Percentiles rank a stretch among this genome's conserved stretches.
Evolutionary conservation across 2,113 vertebrate genomes (phyloP).

Genomic region (Xiphophorus couchianus): DNA sequence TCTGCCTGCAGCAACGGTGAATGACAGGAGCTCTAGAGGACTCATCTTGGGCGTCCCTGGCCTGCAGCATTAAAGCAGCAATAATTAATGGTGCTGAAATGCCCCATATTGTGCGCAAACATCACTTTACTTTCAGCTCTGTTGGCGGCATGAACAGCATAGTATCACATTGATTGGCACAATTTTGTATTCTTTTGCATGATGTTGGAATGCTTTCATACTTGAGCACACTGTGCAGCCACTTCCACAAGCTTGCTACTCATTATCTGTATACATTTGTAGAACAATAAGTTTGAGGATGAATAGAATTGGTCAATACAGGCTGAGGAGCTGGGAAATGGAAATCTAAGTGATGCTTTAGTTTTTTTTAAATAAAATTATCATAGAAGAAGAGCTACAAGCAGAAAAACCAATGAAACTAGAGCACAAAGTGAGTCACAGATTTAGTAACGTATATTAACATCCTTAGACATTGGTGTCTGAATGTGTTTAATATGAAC

Average conservation of each 20-base stretch:
- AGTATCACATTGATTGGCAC: constrained; percentile 9
- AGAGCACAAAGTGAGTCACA: constrained; percentile 27
- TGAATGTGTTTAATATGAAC: constrained; percentile 7
- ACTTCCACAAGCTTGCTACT: constrained; percentile 42
- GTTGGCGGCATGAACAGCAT: not conserved
- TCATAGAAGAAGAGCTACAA: constrained; percentile 11
- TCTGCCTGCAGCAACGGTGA: too few relatives aligned
- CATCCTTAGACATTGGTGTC: not conserved
- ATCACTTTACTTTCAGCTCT: not conserved
- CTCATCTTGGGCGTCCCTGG: too few relatives aligned
- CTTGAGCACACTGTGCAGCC: constrained; percentile 25
- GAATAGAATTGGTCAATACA: constrained; percentile 58
- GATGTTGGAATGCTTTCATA: constrained; percentile 10
- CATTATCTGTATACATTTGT: constrained; percentile 49
- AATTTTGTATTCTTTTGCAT: constrained; percentile 2
- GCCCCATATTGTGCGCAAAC: not conserved
- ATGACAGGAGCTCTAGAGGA: too few relatives aligned
- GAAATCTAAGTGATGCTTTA: constrained; percentile 61
- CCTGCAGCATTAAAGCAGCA: too few relatives aligned
- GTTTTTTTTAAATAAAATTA: constrained; percentile 40
- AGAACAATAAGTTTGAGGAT: constrained; percentile 43
- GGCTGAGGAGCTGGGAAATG: constrained; percentile 60
- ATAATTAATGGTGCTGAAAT: too few relatives aligned
- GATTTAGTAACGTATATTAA: constrained; percentile 2
- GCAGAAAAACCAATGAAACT: constrained; percentile 36